Evolutionary conservation across 1,140 invertebrate species (phyloP), one percentile per base, ranked within the genome.

Genomic region (Nephila pilipes): DNA sequence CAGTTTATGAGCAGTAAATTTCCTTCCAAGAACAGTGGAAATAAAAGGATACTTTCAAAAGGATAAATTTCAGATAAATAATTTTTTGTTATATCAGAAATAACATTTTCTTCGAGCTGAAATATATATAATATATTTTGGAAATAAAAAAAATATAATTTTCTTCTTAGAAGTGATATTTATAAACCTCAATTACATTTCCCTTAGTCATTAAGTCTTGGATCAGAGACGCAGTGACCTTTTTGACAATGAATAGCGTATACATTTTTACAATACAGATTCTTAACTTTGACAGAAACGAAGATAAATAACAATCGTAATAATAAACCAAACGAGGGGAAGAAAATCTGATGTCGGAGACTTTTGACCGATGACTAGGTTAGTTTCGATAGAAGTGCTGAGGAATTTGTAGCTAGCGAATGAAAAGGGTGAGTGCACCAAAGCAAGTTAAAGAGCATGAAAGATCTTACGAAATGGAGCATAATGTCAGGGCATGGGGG

Each of bases 381-480:
- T 85, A 29, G 29, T 85, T 57, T 55, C 55, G 36, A 2, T 22
- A 46, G 60, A 87, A 25, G 69, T 65, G 32, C 29, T 54, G 18
- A 29, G 57, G 69, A 55, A 79, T 63, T 79, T 57, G n/a, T 36
- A 57, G 65, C 32, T 46, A 54, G 54, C 79, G 65, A 58, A 57
- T 85, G 46, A 54, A 89, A 75, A 57, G 55, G 87, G 20, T 54
- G 54, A 54, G 46, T 89, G 29, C 87, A 89, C 46, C 25, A 20
- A 46, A n/a, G 57, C 20, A 46, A 79, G 87, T 89, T 89, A 89
- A 89, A 89, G 57, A 65, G 65, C n/a, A 10, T 89, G 87, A 65
- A 89, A 75, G 38, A 79, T 38, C n/a, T 25, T 20, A 57, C n/a
- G 20, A 89, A 89, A 89, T 89, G 65, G 87, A 54, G 87, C 87